A percentile compares a stretch with the other conserved stretches of the same genome.
These are phyloP conservation scores for Oryzias melastigma DNA, from an alignment of 2,113 vertebrate species.

Conservation along the genomic window DNA sequence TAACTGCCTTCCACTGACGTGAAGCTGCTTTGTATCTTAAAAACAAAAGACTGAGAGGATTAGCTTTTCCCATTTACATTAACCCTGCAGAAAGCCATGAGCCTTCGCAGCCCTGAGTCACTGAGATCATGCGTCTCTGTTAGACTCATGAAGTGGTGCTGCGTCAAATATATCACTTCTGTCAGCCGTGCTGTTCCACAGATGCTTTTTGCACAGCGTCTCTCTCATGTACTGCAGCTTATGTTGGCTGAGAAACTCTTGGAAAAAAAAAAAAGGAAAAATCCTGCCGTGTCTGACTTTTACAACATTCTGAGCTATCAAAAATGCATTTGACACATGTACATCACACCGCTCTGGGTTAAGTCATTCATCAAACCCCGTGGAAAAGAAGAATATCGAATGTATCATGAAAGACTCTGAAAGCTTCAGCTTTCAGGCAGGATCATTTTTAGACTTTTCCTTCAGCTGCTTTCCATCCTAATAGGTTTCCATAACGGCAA, in stretches of 20 bases:
- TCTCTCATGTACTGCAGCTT: background rate
- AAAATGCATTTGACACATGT: constrained; percentile 18
- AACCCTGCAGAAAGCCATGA: constrained; percentile 58
- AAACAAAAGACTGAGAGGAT: constrained; percentile 60
- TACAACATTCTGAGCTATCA: background rate
- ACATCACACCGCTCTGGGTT: constrained; percentile 53
- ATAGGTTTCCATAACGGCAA: background rate
- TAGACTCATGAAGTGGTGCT: constrained; percentile 41
- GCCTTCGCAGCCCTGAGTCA: constrained; percentile 35
- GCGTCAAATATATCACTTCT: constrained; percentile 43
- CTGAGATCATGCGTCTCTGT: constrained; percentile 27
- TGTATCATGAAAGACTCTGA: constrained; percentile 57
- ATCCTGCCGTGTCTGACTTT: constrained; percentile 5
- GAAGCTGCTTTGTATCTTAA: constrained; percentile 48
- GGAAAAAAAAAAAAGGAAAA: constrained; percentile 4
- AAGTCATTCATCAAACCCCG: constrained; percentile 54
- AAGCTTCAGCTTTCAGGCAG: constrained; percentile 45
- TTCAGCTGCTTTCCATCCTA: constrained; percentile 15
- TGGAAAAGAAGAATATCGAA: constrained; percentile 45
- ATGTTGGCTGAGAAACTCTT: background rate
- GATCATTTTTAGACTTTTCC: constrained; percentile 26
- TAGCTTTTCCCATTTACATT: constrained; percentile 67
- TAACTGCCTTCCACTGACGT: constrained; percentile 43
- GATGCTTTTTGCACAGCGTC: background rate
- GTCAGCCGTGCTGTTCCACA: constrained; percentile 17